Conservation (phyloP, 2,113 vertebrate species). For the Petrocephalus zakoni region DNA sequence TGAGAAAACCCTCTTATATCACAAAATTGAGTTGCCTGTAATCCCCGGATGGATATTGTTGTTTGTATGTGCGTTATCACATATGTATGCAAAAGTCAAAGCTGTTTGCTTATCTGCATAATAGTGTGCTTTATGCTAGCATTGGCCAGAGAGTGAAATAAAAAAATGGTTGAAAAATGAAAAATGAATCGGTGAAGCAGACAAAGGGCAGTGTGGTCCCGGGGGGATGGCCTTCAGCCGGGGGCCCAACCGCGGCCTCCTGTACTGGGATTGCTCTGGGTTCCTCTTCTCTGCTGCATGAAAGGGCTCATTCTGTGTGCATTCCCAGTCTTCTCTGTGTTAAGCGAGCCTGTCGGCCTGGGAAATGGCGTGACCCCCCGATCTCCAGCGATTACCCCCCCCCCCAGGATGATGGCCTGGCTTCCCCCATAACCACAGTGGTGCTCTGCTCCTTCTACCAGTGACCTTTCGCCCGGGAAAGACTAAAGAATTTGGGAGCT, state of each 20-base stretch:
- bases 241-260: not conserved
- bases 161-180: conserved; percentile 1
- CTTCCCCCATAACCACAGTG: not conserved
- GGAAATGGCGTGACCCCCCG: not conserved
- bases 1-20: not conserved
- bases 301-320: not conserved
- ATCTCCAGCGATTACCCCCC: not conserved
- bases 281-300: not conserved
- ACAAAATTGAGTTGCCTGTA: not conserved
- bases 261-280: not conserved
- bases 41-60: not conserved
- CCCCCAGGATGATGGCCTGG: not conserved
- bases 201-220: not conserved
- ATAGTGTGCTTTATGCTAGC: not conserved
- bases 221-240: not conserved
- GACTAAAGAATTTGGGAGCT: not conserved
- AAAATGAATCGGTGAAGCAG: not conserved
- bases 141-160: not conserved
- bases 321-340: not conserved
- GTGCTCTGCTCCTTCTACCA: not conserved
- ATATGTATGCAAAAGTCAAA: not conserved
- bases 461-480: not conserved
- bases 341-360: not conserved
- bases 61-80: not conserved
- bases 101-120: not conserved